Percentiles rank a stretch among this genome's conserved stretches.
Conservation (phyloP, 2,797 vertebrate species). For the Nothura maculosa region DNA sequence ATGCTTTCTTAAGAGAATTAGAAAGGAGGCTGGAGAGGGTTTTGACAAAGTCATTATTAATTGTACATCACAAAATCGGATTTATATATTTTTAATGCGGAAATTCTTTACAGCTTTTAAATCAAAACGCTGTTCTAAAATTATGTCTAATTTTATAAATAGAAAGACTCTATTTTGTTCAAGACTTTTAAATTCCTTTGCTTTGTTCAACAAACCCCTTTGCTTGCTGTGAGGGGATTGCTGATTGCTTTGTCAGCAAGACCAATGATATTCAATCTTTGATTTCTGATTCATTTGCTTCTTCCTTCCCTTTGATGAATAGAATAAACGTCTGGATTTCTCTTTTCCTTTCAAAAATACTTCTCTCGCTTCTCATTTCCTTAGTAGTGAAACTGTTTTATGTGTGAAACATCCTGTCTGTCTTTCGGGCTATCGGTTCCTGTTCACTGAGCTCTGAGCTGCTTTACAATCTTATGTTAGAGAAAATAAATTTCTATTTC, state of each 20-base stretch:
- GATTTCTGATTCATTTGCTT: constrained; percentile 71
- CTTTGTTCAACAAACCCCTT: constrained; percentile 65
- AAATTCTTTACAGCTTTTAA: constrained; percentile 67
- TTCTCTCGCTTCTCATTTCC: constrained; percentile 46
- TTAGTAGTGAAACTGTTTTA: constrained; percentile 41
- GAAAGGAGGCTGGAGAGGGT: constrained; percentile 68
- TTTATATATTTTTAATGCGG: constrained; percentile 79
- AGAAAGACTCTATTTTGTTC: constrained; percentile 54
- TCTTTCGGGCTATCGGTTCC: constrained; percentile 21
- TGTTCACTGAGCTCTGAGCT: constrained; percentile 44
- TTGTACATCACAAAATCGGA: constrained; percentile 78
- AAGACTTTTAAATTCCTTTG: constrained; percentile 65
- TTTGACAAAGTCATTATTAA: constrained; percentile 82
- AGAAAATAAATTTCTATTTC: constrained; percentile 49
- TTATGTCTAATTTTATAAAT: constrained; percentile 72
- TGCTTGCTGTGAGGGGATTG: constrained; percentile 54
- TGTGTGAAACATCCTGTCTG: constrained; percentile 43
- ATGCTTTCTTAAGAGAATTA: constrained; percentile 81
- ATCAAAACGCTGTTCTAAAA: constrained; percentile 74
- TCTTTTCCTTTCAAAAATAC: constrained; percentile 54
- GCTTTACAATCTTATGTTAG: constrained; percentile 57
- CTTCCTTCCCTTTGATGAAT: constrained; percentile 70
- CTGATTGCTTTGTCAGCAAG: constrained; percentile 73
- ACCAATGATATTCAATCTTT: constrained; percentile 62
- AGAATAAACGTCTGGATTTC: constrained; percentile 62